phyloP scores from a whole-genome alignment of 2,113 vertebrate species.

The Proteles cristata region DNA sequence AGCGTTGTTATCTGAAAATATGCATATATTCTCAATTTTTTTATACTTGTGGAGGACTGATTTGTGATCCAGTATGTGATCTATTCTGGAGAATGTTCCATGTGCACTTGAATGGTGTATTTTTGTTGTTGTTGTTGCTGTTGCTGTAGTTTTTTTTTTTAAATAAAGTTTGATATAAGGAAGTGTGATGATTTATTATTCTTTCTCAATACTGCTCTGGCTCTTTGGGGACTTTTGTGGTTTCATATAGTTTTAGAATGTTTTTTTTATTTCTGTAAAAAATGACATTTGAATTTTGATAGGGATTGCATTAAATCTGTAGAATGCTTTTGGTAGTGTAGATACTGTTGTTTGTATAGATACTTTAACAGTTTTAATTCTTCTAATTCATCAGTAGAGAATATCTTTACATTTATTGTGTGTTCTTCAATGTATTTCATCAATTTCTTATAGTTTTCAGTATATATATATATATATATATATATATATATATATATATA shows the following conservation, averaged over 20 bases:
- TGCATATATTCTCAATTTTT: too few species aligned
- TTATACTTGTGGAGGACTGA: too few species aligned
- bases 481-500: background rate
- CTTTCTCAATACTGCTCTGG: background rate
- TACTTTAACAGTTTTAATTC: background rate
- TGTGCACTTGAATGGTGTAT: too few species aligned
- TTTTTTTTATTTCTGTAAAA: background rate
- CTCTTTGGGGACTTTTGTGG: background rate
- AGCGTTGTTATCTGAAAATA: too few species aligned
- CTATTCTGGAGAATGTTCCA: too few species aligned
- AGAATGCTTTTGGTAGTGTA: background rate
- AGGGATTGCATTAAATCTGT: background rate
- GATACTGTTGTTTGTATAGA: background rate
- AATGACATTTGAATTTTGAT: background rate
- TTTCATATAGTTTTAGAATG: background rate
- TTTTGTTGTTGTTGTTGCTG: background rate
- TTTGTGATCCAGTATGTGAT: too few species aligned
- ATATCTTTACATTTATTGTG: background rate
- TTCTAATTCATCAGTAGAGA: background rate
- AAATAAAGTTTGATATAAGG: background rate
- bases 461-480: background rate
- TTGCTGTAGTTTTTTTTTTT: background rate
- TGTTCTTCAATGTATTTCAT: background rate
- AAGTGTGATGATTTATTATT: background rate
- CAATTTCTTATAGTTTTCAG: background rate